Conservation (phyloP, 2,797 vertebrate genomes). For the Tapirus indicus region DNA sequence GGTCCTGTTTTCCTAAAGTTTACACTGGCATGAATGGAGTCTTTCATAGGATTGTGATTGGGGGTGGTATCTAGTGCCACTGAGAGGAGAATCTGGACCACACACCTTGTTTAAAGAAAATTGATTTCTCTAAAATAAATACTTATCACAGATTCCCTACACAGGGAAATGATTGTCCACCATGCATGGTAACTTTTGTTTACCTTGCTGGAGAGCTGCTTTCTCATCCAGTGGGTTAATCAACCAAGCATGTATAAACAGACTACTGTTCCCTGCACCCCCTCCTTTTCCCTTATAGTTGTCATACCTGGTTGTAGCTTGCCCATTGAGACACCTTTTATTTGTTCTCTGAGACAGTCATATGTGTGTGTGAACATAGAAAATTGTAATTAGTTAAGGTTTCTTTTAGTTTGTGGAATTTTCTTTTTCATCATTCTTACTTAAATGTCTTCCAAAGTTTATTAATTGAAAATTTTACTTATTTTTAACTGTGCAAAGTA, state of each 20-base stretch:
- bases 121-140: constrained; percentile 52
- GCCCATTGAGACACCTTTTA: neutral
- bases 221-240: neutral
- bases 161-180: neutral
- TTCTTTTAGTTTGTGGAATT: neutral
- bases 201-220: neutral
- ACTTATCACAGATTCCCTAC: neutral
- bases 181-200: neutral
- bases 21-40: neutral
- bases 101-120: constrained; percentile 34
- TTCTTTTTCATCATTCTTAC: neutral
- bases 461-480: neutral
- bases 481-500: constrained; percentile 43
- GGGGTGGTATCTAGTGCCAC: neutral
- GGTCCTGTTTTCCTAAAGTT: neutral
- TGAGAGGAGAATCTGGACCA: constrained; percentile 35
- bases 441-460: neutral
- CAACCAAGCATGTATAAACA: neutral
- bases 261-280: neutral
- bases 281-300: neutral
- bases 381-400: neutral
- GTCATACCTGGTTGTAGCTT: neutral
- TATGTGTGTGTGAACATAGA: neutral
- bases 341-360: neutral
- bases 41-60: neutral